Evolutionary conservation across 2,113 vertebrate species (phyloP).

Genomic region (Drymodes brunneopygia): DNA sequence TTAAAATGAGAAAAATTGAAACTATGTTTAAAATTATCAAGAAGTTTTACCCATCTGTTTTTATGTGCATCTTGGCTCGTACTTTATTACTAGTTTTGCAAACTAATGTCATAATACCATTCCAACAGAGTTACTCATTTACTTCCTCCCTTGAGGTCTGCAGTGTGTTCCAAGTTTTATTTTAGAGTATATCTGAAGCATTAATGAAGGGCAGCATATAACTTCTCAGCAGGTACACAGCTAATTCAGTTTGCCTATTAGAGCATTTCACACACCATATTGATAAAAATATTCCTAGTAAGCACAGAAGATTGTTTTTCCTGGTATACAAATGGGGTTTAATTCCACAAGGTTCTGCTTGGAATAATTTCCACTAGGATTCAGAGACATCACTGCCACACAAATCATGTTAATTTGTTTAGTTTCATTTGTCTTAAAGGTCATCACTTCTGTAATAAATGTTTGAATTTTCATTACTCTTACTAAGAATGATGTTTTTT

Average conservation of each 20-base stretch:
- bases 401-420: background rate
- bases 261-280: background rate
- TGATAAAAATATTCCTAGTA: background rate
- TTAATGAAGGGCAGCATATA: background rate
- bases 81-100: background rate
- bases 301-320: background rate
- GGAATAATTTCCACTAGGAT: background rate
- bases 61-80: background rate
- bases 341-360: background rate
- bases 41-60: background rate
- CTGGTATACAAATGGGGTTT: background rate
- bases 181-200: background rate
- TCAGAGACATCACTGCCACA: background rate
- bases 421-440: background rate
- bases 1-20: background rate
- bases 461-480: background rate
- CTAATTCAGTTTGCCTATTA: background rate
- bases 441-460: background rate
- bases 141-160: background rate
- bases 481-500: background rate
- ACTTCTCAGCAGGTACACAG: background rate
- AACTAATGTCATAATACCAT: background rate
- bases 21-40: background rate
- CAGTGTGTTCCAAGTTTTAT: background rate
- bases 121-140: constrained; percentile 15